Evolutionary conservation across 2,888 invertebrate genomes (phyloP), one percentile per base, ranked within the genome.

Genomic region (Acutogordius australiensis): DNA sequence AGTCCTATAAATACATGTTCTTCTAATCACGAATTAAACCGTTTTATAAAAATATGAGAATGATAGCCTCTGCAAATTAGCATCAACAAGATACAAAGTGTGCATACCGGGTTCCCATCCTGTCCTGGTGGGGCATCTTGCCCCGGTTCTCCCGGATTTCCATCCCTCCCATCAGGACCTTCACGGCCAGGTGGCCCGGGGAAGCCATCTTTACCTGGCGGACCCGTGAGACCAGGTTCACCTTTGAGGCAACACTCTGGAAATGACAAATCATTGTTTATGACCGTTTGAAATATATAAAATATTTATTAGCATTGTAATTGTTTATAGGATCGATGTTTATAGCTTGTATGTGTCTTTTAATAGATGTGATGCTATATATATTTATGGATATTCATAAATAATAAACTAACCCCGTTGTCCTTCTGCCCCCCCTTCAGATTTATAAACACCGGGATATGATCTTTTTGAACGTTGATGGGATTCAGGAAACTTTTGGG

Each of bases 131-230:
- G 4, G 21, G 61, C 61, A 26, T 45, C 51, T 18, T 26, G 45
- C 4, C 61, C 61, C 18, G 23, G 45, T 57, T 26, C 26, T 2
- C 61, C 61, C 2, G 62, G 57, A 21, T 26, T 62, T 30, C 61
- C 61, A 18, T 57, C 60, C 13, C 59, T 29, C 18, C 60, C 60
- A 26, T 23, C 27, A 30, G 45, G 37, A 37, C 61, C 61, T 29
- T 61, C 56, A 27, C 37, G 57, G 26, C 61, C 61, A 29, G 61
- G 61, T 57, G 61, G 61, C 28, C 61, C 61, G 23, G 62, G 29
- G 8, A 51, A 58, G 18, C 62, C 62, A 51, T 8, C 51, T 51
- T 23, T 8, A 4, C 51, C 51, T 4, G 51, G 51, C 4, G 51
- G 8, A n/a, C 51, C 51, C 13, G 23, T 4, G 23, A 4, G 4